Percentiles rank a stretch among this genome's conserved stretches.
These are phyloP conservation scores for Microtus montanus DNA, from an alignment of 2,113 vertebrate species.

Conservation along the genomic window DNA sequence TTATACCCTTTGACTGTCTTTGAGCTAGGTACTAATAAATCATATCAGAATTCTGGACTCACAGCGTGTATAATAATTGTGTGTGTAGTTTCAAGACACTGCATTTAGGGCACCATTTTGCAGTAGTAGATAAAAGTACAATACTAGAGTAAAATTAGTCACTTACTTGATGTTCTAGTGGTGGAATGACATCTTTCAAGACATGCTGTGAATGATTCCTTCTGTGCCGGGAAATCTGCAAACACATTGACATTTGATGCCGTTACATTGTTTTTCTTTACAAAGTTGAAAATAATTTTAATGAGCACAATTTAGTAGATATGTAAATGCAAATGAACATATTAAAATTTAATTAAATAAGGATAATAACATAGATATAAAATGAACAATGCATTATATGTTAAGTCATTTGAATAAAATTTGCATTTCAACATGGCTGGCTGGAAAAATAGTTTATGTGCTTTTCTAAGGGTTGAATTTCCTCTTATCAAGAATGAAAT, in stretches of 20 bases:
- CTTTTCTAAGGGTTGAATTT: neutral
- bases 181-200: constrained; percentile 81
- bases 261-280: neutral
- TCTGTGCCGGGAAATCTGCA: constrained; percentile 91
- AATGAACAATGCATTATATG: neutral
- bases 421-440: neutral
- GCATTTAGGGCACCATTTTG: neutral
- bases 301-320: neutral
- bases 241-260: constrained; percentile 61
- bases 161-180: constrained; percentile 85
- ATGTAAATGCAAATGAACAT: neutral
- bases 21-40: neutral
- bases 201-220: constrained; percentile 96
- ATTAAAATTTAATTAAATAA: constrained; percentile 17
- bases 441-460: neutral
- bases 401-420: constrained; percentile 33
- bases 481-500: neutral
- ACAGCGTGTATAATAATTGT: neutral
- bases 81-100: neutral
- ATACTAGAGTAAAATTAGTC: neutral
- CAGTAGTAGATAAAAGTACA: neutral
- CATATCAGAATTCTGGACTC: neutral
- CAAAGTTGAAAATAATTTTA: neutral
- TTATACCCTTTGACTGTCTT: neutral
- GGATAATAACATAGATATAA: constrained; percentile 12